Percentiles rank a stretch among this genome's conserved stretches.
Evolutionary conservation across 1,140 invertebrate species (phyloP).

Genomic region (Coenobita brevimanus): DNA sequence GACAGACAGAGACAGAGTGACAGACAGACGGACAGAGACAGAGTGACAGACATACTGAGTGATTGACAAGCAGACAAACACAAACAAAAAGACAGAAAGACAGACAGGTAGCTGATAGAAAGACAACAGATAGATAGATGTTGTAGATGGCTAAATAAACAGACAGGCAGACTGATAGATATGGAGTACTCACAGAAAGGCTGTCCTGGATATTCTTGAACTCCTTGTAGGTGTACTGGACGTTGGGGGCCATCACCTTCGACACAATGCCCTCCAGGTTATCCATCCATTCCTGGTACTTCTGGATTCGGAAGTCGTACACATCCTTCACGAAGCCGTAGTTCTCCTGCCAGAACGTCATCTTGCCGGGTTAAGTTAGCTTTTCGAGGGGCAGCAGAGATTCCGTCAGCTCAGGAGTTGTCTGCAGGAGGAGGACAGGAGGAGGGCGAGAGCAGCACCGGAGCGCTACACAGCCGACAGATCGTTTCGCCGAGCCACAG

Average conservation of each 20-base stretch:
- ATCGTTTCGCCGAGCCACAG: constrained; percentile 34
- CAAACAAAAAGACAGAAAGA: not conserved
- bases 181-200: constrained; percentile 59
- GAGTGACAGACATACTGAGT: too few relatives aligned
- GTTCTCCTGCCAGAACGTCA: constrained; percentile 71
- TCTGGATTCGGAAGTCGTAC: constrained; percentile 70
- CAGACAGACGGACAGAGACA: too few relatives aligned
- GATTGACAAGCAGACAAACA: too few relatives aligned
- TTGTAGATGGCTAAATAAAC: too few relatives aligned
- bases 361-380: constrained; percentile 64
- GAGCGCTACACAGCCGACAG: constrained; percentile 17
- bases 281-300: constrained; percentile 71
- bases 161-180: too few relatives aligned
- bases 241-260: constrained; percentile 69
- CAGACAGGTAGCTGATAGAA: not conserved
- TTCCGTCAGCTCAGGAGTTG: constrained; percentile 56
- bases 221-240: constrained; percentile 70
- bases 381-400: constrained; percentile 11
- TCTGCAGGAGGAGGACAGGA: constrained; percentile 1
- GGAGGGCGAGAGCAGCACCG: constrained; percentile 9
- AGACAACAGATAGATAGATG: not conserved
- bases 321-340: constrained; percentile 71
- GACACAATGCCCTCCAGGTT: constrained; percentile 70
- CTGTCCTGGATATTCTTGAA: constrained; percentile 69
- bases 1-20: too few relatives aligned